These are phyloP conservation scores for Yponomeuta cagnagella DNA, from an alignment of 2,888 invertebrate genomes.

Conservation along the genomic window DNA sequence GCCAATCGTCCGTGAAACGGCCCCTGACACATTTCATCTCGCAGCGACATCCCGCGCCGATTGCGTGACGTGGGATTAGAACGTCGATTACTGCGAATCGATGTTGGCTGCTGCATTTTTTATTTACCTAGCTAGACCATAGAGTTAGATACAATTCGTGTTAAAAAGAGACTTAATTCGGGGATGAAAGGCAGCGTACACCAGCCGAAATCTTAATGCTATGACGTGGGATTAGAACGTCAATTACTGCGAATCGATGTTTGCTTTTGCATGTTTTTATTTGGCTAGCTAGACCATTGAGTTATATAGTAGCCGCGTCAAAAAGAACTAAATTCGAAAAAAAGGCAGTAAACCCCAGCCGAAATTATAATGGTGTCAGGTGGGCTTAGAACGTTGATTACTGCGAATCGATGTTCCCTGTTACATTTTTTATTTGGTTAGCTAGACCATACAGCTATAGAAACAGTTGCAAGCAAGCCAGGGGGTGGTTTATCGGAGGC, in stretches of 20 bases:
- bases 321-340: too few relatives aligned
- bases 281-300: background rate
- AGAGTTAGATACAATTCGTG: too few relatives aligned
- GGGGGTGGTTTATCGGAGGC: constrained; percentile 59
- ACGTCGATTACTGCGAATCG: constrained; percentile 31
- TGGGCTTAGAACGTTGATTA: constrained; percentile 41
- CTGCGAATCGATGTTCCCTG: background rate
- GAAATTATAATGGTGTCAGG: background rate
- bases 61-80: constrained; percentile 30
- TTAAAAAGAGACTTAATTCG: too few relatives aligned
- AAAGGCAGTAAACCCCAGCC: too few relatives aligned
- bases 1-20: constrained; percentile 67
- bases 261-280: constrained; percentile 1
- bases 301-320: too few relatives aligned
- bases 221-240: constrained; percentile 34
- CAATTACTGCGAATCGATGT: constrained; percentile 27
- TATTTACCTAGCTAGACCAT: background rate
- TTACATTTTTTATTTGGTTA: too few relatives aligned
- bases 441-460: too few relatives aligned
- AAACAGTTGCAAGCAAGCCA: background rate
- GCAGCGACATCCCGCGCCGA: constrained; percentile 22
- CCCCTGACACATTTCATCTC: constrained; percentile 69
- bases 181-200: too few relatives aligned
- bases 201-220: too few relatives aligned
- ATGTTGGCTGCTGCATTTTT: background rate